Base-by-base conservation (phyloP, 2,888 invertebrate species). In the Opisthograptis luteolata region DNA sequence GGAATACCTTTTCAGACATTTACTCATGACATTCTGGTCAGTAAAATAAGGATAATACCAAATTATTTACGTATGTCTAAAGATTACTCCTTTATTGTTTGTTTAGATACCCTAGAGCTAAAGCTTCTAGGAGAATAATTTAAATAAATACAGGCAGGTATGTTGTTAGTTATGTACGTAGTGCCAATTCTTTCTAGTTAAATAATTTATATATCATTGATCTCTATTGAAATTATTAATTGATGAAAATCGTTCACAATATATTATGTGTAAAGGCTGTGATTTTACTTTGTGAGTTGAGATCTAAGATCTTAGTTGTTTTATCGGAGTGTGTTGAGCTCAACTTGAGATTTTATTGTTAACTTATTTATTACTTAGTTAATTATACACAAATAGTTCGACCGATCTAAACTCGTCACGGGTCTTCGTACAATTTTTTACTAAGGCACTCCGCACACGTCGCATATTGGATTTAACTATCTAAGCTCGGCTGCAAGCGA, bases 261-360 rank as follows among this genome's bases (percentile, higher is more conserved):
- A 62, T 66, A 71, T 81, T 81, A 79, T 79, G 65, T 81, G 70
- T 82, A 67, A 84, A 76, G 88, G 89, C 89, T 89, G 89, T 89
- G 89, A 89, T 78, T 87, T 62, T 84, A 74, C 70, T 87, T 87
- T 84, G 71, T 77, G 72, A 73, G 70, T 72, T 77, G 70, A 71
- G 80, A 82, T 79, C 81, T 69, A 73, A 77, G 81, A 84, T 84
- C 76, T 73, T 64, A 60, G 67, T 73, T 71, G 46, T 73, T 64
- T 64, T 17, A 34, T 34, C 35, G 30, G 57, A 43, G 62, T 63
- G 50, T 63, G 67, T 67, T 63, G 41, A 60, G 68, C 63, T 71
- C 66, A 69, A 64, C 58, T 64, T 42, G 55, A 60, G 13, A 51
- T 62, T 44, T 45, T 35, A 19, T 49, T 43, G 37, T 52, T 49